These are phyloP conservation scores for Planiliza haematocheilus DNA, from an alignment of 2,113 vertebrate genomes.

Conservation along the genomic window DNA sequence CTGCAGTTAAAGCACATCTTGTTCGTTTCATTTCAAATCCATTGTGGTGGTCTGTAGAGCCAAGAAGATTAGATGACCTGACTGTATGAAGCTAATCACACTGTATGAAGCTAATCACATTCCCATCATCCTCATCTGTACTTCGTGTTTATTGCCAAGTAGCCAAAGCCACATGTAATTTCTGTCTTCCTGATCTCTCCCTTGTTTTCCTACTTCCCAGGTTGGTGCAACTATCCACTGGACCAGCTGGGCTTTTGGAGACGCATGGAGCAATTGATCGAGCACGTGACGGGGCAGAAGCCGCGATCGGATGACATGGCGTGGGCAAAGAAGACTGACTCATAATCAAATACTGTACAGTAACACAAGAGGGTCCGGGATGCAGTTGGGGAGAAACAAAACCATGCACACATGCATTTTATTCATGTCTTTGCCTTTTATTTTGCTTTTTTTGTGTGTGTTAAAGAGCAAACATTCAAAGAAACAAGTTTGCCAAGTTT, in stretches of 20 bases:
- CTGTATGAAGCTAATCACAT: too few relatives aligned
- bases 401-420: neutral
- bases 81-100: too few relatives aligned
- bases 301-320: slow-evolving; percentile 83
- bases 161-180: too few relatives aligned
- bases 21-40: too few relatives aligned
- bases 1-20: too few relatives aligned
- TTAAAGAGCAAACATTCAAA: slow-evolving; percentile 38
- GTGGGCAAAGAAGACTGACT: slow-evolving; percentile 82
- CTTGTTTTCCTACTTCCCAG: slow-evolving; percentile 48
- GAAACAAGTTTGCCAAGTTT: slow-evolving; percentile 23
- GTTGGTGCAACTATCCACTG: slow-evolving; percentile 84
- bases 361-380: slow-evolving; percentile 5
- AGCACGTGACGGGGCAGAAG: slow-evolving; percentile 76
- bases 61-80: too few relatives aligned
- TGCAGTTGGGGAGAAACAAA: neutral
- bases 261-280: slow-evolving; percentile 77
- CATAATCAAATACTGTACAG: slow-evolving; percentile 24
- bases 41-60: too few relatives aligned
- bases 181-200: too few relatives aligned
- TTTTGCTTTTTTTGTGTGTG: slow-evolving; percentile 27
- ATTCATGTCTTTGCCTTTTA: slow-evolving; percentile 37
- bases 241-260: slow-evolving; percentile 83
- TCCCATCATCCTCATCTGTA: too few relatives aligned
- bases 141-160: too few relatives aligned